phyloP scores from a whole-genome alignment of 92 coral and sea anemone species.

The Epizoanthus fatuus region DNA sequence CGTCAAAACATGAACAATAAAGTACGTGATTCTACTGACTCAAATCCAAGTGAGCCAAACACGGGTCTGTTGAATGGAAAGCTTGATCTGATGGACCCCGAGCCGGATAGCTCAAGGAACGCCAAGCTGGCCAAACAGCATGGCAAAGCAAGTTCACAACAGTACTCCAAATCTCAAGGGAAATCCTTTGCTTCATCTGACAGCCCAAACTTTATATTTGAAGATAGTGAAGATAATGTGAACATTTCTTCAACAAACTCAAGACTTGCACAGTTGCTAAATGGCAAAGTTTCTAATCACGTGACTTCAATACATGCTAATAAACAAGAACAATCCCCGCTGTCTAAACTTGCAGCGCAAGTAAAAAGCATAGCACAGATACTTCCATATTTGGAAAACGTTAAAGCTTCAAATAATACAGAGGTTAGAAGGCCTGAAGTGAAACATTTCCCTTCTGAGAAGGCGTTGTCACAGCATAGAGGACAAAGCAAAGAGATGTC shows the following conservation, averaged over 20 bases:
- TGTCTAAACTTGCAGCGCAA: conserved; percentile 26
- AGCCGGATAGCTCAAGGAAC: background rate
- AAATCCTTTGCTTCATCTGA: background rate
- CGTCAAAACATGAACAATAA: background rate
- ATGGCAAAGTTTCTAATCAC: background rate
- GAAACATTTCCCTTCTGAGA: background rate
- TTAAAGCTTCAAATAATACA: background rate
- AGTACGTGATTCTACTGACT: background rate
- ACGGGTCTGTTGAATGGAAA: background rate
- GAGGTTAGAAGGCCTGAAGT: background rate
- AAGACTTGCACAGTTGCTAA: background rate
- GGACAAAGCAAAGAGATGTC: conserved; percentile 39
- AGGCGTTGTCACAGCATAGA: conserved; percentile 9
- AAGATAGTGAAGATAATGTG: background rate
- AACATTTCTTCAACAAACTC: background rate
- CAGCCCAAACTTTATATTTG: background rate
- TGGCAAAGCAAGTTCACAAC: background rate
- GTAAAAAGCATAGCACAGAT: conserved; percentile 33
- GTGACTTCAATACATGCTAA: background rate
- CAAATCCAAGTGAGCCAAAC: background rate
- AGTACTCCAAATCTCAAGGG: background rate
- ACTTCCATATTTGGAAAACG: conserved; percentile 30
- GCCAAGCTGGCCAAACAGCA: background rate
- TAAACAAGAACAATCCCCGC: background rate
- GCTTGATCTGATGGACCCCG: conserved; percentile 38